Evolutionary conservation across 2,888 invertebrate genomes (phyloP).

Genomic region (Papilio protenor): DNA sequence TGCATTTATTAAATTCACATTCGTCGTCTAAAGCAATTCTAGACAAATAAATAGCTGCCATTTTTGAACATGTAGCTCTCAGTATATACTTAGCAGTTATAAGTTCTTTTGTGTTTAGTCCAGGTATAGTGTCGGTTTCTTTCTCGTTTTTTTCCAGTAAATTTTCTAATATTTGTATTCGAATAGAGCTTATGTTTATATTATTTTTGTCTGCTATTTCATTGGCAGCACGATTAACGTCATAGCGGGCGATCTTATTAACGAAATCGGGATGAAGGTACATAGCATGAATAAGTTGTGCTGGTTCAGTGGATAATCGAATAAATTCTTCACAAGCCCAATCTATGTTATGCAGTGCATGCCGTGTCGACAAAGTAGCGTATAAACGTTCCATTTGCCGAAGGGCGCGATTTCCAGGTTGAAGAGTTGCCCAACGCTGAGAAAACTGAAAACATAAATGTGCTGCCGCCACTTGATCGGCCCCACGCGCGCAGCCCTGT

Average conservation of each 20-base stretch:
- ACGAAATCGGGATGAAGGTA: conserved; percentile 77
- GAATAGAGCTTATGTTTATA: conserved; percentile 76
- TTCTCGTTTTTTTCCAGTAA: conserved; percentile 67
- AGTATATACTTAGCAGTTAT: conserved; percentile 80
- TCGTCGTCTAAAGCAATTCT: conserved; percentile 80
- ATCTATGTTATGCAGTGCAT: conserved; percentile 77
- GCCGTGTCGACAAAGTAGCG: conserved; percentile 76
- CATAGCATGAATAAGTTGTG: conserved; percentile 75
- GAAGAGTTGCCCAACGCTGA: conserved; percentile 78
- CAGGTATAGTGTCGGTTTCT: conserved; percentile 59
- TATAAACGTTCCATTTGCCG: conserved; percentile 80
- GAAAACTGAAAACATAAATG: conserved; percentile 81
- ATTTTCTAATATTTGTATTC: conserved; percentile 79
- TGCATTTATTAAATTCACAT: conserved; percentile 75
- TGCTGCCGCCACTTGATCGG: conserved; percentile 81
- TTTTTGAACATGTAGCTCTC: conserved; percentile 80
- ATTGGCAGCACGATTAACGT: conserved; percentile 77
- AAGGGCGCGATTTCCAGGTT: conserved; percentile 78
- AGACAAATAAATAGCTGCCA: conserved; percentile 80
- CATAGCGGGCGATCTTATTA: conserved; percentile 72
- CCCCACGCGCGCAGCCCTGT: conserved; percentile 80
- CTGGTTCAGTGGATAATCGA: conserved; percentile 74
- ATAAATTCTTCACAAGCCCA: conserved; percentile 79
- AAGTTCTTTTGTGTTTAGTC: conserved; percentile 69
- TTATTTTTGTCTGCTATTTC: conserved; percentile 82